Base-by-base conservation (phyloP, 2,797 vertebrate species). In the Myotis myotis region DNA sequence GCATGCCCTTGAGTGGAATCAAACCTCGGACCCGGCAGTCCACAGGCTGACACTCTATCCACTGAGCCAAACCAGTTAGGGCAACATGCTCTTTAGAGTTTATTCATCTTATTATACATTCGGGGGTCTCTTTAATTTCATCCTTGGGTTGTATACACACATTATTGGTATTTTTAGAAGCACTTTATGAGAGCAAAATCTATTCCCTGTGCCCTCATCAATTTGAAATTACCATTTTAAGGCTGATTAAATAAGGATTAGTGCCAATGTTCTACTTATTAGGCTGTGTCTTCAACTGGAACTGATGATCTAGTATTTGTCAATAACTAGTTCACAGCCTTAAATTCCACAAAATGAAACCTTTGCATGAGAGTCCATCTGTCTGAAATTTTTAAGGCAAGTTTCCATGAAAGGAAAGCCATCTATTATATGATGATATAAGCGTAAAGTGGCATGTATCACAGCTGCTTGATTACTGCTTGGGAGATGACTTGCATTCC, bases 181-280 rank as follows among this genome's bases (percentile, higher is more conserved):
- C 96, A 98, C 96, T 98, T 98, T 97, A 98, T 97, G 97, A 98
- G 97, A 98, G 98, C 97, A 97, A 98, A 98, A 98, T 98, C 96
- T 98, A 98, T 98, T 98, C 98, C 98, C 98, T 97, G 93, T 97
- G 97, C 98, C 98, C 97, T 98, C 98, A 98, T 98, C 98, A 98
- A 98, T 98, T 98, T 98, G 96, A 98, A 98, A 98, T 98, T 98
- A 98, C 98, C 98, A 98, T 98, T 98, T 99, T 98, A 98, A 98
- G 98, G 98, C 98, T 98, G 98, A 98, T 99, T 99, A 98, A 99
- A 98, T 98, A 98, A 98, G 98, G 98, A 99, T 99, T 99, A 99
- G 98, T 97, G 97, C 97, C 97, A 98, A 98, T 98, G 98, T 98
- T 98, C 98, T 98, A 98, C 98, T 98, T 98, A 98, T 98, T 98